Base-by-base conservation (phyloP, 2,113 vertebrate genomes). In the Brienomyrus brachyistius region DNA sequence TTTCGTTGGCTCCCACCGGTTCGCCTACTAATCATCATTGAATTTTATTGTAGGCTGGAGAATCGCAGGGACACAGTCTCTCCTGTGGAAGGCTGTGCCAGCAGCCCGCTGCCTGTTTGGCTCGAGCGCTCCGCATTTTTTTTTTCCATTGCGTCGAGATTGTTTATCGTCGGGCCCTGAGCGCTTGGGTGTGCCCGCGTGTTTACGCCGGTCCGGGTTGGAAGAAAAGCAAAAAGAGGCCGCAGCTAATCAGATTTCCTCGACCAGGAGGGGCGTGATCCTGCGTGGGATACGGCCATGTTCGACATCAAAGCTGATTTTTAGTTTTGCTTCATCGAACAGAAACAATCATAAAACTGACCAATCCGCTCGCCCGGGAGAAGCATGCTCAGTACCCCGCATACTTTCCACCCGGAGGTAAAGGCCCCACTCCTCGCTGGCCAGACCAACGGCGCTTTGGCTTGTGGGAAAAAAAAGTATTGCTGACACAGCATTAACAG, bases 401-500 rank as follows among this genome's bases (percentile, higher is more conserved):
- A 83, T 92, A 52, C 91, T 91, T 90, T 93, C 91, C 89, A 90
- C 93, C 91, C 89, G 91, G 91, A 92, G 92, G 90, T 91, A 92
- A 92, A 91, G 92, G 92, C 91, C 93, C 90, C 62, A 70, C 23
- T 87, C 87, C 91, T 91, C 90, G 56, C 48, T 47, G 93, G 93
- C 95, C 95, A 93, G 92, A 93, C 93, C 94, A 91, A 91, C 88
- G 90, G 90, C 91, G 82, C 92, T 0, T 91, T 87, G 91, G 95
- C 90, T 92, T 92, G 91, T 91, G 94, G 94, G 93, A 94, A 50
- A 92, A 93, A 89, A 92, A 89, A 92, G 94, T 91, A 94, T 92
- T 92, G 96, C 94, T 97, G 95, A 96, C 94, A 92, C 86, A 90
- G 94, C 94, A 94, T 92, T 92, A 90, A 90, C 93, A 86, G 91